Percentiles rank a stretch among this genome's conserved stretches.
Conservation (phyloP, 2,888 invertebrate species). For the Ametastegia equiseti region DNA sequence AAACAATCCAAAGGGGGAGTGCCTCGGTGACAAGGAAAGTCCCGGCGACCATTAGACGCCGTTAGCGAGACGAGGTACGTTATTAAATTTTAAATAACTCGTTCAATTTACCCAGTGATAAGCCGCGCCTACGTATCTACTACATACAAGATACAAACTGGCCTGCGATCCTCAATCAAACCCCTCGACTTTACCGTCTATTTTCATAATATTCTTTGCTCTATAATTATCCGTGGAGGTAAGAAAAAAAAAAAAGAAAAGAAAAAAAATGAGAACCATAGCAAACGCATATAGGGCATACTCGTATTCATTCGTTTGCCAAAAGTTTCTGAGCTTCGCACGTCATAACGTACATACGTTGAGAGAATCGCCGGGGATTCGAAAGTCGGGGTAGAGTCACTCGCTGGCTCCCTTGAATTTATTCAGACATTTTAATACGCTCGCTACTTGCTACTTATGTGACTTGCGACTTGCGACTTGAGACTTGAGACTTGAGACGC, state of each 20-base stretch:
- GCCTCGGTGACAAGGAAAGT: conserved; percentile 55
- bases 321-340: no score
- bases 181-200: no score
- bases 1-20: conserved; percentile 60
- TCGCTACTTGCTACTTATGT: background rate
- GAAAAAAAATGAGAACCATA: no score
- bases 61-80: conserved; percentile 49
- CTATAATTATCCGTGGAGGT: no score
- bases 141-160: background rate
- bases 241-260: no score
- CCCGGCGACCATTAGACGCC: conserved; percentile 51
- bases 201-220: no score
- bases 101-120: conserved; percentile 13
- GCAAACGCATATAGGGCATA: no score
- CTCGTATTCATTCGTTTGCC: background rate
- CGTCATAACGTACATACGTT: no score
- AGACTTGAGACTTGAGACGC: conserved; percentile 38
- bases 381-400: background rate
- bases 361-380: background rate
- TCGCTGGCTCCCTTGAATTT: background rate
- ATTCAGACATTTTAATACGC: conserved; percentile 31
- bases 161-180: no score
- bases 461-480: no score
- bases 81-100: background rate
- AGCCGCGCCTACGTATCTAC: conserved; percentile 52